A percentile compares a stretch with the other conserved stretches of the same genome.
Evolutionary conservation across 2,888 invertebrate genomes (phyloP).

Genomic region (Nebria brevicollis): DNA sequence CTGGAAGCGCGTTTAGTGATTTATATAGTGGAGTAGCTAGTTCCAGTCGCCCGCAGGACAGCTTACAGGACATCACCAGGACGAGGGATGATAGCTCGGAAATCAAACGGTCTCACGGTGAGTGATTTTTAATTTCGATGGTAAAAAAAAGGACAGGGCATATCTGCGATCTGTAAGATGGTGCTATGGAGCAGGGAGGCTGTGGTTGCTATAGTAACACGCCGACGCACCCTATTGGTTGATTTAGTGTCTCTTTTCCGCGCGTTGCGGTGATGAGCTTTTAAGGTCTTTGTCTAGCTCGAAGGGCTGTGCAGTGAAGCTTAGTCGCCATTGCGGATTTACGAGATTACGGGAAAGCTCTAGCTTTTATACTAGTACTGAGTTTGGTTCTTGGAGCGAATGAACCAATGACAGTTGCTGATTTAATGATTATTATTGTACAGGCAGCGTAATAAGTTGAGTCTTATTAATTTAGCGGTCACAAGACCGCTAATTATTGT

Average conservation of each 20-base stretch:
- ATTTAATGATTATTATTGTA: too few species aligned
- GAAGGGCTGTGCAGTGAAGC: constrained; percentile 50
- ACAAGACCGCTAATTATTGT: too few species aligned
- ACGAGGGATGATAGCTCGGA: constrained; percentile 56
- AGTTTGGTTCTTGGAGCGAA: not conserved
- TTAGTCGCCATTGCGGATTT: constrained; percentile 43
- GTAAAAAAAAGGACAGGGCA: constrained; percentile 49
- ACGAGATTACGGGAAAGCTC: constrained; percentile 42
- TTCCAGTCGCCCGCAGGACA: constrained; percentile 58
- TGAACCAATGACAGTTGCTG: not conserved
- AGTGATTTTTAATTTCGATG: constrained; percentile 47
- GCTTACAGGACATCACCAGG: constrained; percentile 57
- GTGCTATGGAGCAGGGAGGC: constrained; percentile 64
- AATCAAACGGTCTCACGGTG: constrained; percentile 59
- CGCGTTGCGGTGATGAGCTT: constrained; percentile 48
- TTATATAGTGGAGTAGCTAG: constrained; percentile 67
- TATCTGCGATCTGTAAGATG: constrained; percentile 68
- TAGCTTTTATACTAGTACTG: not conserved
- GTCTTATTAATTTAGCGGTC: too few species aligned
- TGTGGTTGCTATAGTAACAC: constrained; percentile 63
- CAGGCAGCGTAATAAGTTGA: too few species aligned
- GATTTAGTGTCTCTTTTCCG: constrained; percentile 62
- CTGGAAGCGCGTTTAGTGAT: constrained; percentile 78
- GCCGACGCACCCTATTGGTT: constrained; percentile 62
- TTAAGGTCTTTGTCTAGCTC: constrained; percentile 44